phyloP scores from a whole-genome alignment of 2,113 vertebrate genomes.

The Entelurus aequoreus region DNA sequence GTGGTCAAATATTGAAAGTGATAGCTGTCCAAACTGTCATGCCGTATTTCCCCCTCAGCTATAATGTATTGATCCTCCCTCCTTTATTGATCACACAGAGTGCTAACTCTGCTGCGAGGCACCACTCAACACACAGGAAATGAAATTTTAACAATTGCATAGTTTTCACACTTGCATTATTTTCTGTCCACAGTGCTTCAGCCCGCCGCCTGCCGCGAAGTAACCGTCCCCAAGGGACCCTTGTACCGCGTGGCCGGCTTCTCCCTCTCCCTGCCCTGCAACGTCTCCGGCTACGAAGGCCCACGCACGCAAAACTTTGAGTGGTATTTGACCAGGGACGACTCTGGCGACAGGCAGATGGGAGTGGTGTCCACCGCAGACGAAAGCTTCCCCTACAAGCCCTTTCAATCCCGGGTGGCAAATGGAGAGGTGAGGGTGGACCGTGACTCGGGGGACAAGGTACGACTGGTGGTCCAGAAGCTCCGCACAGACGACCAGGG shows the following conservation, averaged over 20 bases:
- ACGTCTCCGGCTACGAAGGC: conserved; percentile 76
- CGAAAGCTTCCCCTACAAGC: conserved; percentile 70
- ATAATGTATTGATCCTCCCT: conserved; percentile 1
- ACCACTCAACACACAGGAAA: conserved; percentile 6
- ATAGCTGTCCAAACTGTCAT: too few species aligned
- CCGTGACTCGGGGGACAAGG: conserved; percentile 73
- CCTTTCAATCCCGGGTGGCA: conserved; percentile 69
- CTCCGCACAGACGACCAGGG: conserved; percentile 79
- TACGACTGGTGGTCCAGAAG: conserved; percentile 70
- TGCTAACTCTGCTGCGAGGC: conserved; percentile 18
- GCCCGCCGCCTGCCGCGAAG: conserved; percentile 66
- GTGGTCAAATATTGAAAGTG: too few species aligned
- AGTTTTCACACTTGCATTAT: conserved; percentile 4
- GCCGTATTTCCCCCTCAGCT: background rate
- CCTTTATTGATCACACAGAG: conserved; percentile 29
- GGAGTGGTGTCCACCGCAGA: conserved; percentile 81
- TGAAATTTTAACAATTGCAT: conserved; percentile 5
- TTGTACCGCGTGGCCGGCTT: conserved; percentile 81
- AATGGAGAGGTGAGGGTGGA: conserved; percentile 77
- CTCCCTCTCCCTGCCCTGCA: conserved; percentile 75
- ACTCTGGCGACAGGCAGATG: conserved; percentile 63
- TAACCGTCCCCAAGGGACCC: conserved; percentile 75
- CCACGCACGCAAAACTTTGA: conserved; percentile 80
- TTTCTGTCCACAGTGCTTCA: conserved; percentile 47
- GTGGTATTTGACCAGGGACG: conserved; percentile 78